Percentiles rank a stretch among this genome's conserved stretches.
These are phyloP conservation scores for Oxystoma pomonae DNA, from an alignment of 2,888 invertebrate genomes.

Conservation along the genomic window DNA sequence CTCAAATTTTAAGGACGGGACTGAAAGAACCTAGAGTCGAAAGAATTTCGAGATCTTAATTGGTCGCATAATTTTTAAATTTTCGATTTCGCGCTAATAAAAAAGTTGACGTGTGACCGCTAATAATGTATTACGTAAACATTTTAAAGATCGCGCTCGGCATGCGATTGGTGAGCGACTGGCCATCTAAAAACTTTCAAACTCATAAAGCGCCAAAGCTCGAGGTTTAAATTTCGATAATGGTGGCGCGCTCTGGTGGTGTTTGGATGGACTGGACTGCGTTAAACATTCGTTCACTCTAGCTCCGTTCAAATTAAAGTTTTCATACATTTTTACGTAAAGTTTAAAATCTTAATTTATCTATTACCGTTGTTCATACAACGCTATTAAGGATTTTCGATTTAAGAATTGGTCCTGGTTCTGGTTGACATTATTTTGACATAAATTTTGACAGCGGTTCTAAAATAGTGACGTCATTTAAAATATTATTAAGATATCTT, in stretches of 20 bases:
- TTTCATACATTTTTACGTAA: too few relatives aligned
- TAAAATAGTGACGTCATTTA: too few relatives aligned
- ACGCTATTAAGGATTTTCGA: too few relatives aligned
- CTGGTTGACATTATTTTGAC: too few relatives aligned
- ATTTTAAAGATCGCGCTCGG: background rate
- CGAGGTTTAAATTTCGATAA: background rate
- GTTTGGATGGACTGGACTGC: too few relatives aligned
- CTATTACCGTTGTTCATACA: too few relatives aligned
- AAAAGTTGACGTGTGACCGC: background rate
- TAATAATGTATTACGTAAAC: background rate
- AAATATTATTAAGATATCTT: too few relatives aligned
- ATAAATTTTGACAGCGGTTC: too few relatives aligned
- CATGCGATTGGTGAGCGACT: conserved; percentile 4
- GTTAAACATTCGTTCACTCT: too few relatives aligned
- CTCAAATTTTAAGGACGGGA: background rate
- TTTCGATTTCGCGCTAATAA: background rate
- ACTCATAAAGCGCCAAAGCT: background rate
- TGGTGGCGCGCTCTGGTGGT: background rate
- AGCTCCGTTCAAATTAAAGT: too few relatives aligned
- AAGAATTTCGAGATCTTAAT: background rate
- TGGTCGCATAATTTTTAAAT: background rate
- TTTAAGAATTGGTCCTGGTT: too few relatives aligned
- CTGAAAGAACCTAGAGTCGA: background rate
- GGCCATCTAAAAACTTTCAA: conserved; percentile 1
- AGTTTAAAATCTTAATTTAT: too few relatives aligned